Base-by-base conservation (phyloP, 2,113 vertebrate genomes). In the Leptobrachium ailaonicum region DNA sequence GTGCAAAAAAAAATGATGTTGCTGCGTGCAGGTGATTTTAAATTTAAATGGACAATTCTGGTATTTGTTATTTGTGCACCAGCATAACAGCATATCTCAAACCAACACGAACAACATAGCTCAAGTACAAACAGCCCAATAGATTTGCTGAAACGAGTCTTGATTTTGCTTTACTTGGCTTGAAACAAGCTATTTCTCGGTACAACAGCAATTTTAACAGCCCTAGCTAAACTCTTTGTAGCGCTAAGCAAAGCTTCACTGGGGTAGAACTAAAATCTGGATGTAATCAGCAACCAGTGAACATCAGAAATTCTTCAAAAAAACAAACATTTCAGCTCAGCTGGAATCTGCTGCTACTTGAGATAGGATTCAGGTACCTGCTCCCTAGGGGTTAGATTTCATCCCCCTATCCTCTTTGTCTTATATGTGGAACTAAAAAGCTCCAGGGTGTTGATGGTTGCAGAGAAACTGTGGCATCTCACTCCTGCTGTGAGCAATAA, bases 241-340 rank as follows among this genome's bases (percentile, higher is more conserved):
- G 71, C 72, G 45, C 79, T 75, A 81, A 80, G 93, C 89, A 92
- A 92, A 94, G 94, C 93, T 97, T 92, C 90, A 86, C 89, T 94
- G 93, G 92, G 67, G 91, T 95, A 95, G 96, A 98, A 98, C 90
- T 97, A 98, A 98, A 97, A 96, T 96, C 95, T 98, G 95, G 96
- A 98, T 98, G 94, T 98, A 98, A 98, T 98, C 96, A 97, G 94
- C 92, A 90, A 93, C 92, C 92, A 87, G 90, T 90, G 95, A 95
- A 94, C 92, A 95, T 91, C 93, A 97, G 93, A 97, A 95, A 96
- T 95, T 96, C 93, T 95, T 94, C 86, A 92, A 91, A 95, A 94
- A 81, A 73, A 73, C 93, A 95, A 94, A 92, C 94, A 96, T 93
- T 96, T 96, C 93, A 95, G 92, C 93, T 11, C 95, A 94, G 96